Evolutionary conservation across 2,888 invertebrate genomes (phyloP), one percentile per base, ranked within the genome.

Genomic region (Cyclophora punctaria): DNA sequence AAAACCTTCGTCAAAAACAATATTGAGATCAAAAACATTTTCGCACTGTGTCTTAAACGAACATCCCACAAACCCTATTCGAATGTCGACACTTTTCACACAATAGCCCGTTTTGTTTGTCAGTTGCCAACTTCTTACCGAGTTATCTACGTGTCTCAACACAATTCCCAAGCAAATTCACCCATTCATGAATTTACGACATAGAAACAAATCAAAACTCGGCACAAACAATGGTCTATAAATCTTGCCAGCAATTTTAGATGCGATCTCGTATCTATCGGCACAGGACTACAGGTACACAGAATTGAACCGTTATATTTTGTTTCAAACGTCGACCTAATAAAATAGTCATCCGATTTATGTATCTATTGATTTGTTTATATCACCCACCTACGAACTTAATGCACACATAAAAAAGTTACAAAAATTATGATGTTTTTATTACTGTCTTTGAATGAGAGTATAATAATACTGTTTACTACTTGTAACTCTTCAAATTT

Each of bases 181-280:
- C 66, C 68, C 72, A 73, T 77, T 78, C 74, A 75, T 73, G 73
- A 66, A 75, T 75, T 75, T 75, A 76, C 68, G 74, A 69, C 67
- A 65, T 62, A 66, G 70, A 78, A 78, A 81, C 78, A 80, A 79
- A 80, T 81, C 79, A 80, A 79, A 80, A 78, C 71, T 4, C 37
- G 66, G 69, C 68, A 68, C 72, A 76, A 78, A 79, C 80, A 79
- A 75, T 73, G 70, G 71, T 63, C 72, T 62, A 79, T 82, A 83
- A 81, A 82, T 82, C 81, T 79, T 67, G 56, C 63, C 57, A 64
- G 75, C 80, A 81, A 80, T 81, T 81, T 78, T 73, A 80, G 80
- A 81, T 81, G 73, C 74, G 75, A 80, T 82, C 81, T 78, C 61
- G 70, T 69, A 37, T 37, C 44, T 44, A 77, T 75, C 69, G 71